Base-by-base conservation (phyloP, 2,797 vertebrate genomes). In the Parotocinclus haroldoi region DNA sequence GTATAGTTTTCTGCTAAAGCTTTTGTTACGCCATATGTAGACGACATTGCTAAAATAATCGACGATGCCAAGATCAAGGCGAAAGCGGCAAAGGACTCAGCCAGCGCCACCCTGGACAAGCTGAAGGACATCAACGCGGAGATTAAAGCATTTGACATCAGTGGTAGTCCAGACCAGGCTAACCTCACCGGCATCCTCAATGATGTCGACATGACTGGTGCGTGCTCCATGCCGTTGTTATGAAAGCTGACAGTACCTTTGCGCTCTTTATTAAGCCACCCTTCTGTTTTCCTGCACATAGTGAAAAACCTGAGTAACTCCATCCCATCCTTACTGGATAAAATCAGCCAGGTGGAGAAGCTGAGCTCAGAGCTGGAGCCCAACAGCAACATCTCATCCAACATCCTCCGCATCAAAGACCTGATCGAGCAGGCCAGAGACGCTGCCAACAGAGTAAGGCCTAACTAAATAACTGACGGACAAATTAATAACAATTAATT, bases 391-490 rank as follows among this genome's bases (percentile, higher is more conserved):
- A 91, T 98, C 68, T 91, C 95, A 8, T 92, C 93, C 42, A 96
- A 94, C 1, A 88, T 99, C 68, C 90, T 91, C 76, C 93, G 89
- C 60, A 92, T 99, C 69, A 92, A 97, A 78, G 93, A 96, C 44
- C 89, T 99, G 50, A 99, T 99, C 54, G 92, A 93, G 75, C 90
- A 94, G 64, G 96, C 96, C 3, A 90, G 97, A 44, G 93, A 98
- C 16, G 94, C 95, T 45, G 97, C 96, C 1, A 95, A 96, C 79
- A 94, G 89, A 93, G 96, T 0, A 14, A 36, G 40, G 9, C 8
- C 27, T 27, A n/a, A n/a, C n/a, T n/a, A n/a, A n/a, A n/a, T n/a
- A n/a, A n/a, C n/a, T n/a, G n/a, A n/a, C n/a, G n/a, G n/a, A n/a
- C n/a, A n/a, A n/a, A n/a, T n/a, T n/a, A n/a, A n/a, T n/a, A n/a